A percentile compares a stretch with the other conserved stretches of the same genome.
phyloP scores from a whole-genome alignment of 1,140 invertebrate species.

The Teleogryllus occipitalis region DNA sequence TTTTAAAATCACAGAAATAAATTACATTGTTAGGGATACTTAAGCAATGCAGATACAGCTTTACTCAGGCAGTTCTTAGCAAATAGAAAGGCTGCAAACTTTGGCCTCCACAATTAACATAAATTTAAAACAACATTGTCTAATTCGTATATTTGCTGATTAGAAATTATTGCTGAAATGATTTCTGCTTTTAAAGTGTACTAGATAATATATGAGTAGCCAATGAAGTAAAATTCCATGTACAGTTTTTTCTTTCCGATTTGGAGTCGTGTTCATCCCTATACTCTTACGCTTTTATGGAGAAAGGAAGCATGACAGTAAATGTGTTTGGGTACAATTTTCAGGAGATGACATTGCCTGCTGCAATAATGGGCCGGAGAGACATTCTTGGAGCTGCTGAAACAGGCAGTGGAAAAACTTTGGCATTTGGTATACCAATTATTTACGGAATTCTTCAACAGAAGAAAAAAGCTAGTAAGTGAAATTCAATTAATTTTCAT shows the following conservation, averaged over 20 bases:
- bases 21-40: no score
- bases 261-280: neutral
- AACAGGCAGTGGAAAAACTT: constrained; percentile 95
- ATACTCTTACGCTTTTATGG: neutral
- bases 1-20: no score
- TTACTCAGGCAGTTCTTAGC: no score
- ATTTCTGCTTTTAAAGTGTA: neutral
- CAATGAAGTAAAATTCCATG: neutral
- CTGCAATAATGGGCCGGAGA: constrained; percentile 73
- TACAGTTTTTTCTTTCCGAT: neutral
- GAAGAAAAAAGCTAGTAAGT: constrained; percentile 38
- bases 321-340: constrained; percentile 21
- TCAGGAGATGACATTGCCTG: constrained; percentile 63
- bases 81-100: no score
- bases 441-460: constrained; percentile 71
- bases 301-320: neutral
- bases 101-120: no score
- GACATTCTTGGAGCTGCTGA: constrained; percentile 94
- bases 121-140: no score
- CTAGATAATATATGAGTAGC: neutral
- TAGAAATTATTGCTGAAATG: neutral
- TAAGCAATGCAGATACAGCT: no score
- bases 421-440: constrained; percentile 94
- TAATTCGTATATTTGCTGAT: no score
- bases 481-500: neutral